Conservation (phyloP, 2,888 invertebrate genomes). For the Conomelus anceps region DNA sequence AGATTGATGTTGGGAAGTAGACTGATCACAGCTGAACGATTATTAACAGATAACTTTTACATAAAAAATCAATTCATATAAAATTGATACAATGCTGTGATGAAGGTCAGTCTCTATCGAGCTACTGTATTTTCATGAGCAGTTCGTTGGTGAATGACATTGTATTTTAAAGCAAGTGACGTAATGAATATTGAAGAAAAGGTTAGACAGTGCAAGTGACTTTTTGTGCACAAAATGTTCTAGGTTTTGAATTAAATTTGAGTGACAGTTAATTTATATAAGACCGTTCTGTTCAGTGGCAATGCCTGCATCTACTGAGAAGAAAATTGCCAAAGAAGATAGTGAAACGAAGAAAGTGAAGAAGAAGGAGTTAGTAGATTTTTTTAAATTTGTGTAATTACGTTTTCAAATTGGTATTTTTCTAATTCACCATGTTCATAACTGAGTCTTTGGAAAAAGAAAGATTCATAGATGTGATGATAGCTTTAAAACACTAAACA, state of each 20-base stretch:
- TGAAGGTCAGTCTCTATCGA: neutral
- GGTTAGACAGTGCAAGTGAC: neutral
- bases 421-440: neutral
- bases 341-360: neutral
- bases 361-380: neutral
- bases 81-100: neutral
- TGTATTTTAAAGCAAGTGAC: neutral
- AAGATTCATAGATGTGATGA: too few relatives aligned
- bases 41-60: neutral
- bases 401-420: neutral
- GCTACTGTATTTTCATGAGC: neutral
- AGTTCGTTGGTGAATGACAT: neutral
- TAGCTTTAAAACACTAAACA: too few relatives aligned
- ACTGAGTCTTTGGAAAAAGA: too few relatives aligned
- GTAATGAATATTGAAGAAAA: neutral
- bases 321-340: neutral
- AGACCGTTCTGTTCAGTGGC: neutral
- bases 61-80: neutral
- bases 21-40: neutral
- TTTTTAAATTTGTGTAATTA: neutral
- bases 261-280: neutral
- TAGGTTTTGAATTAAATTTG: neutral
- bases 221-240: neutral
- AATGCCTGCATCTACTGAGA: neutral
- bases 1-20: neutral